Evolutionary conservation across 2,888 invertebrate species (phyloP).

Genomic region (Torymus aiolomorphi): DNA sequence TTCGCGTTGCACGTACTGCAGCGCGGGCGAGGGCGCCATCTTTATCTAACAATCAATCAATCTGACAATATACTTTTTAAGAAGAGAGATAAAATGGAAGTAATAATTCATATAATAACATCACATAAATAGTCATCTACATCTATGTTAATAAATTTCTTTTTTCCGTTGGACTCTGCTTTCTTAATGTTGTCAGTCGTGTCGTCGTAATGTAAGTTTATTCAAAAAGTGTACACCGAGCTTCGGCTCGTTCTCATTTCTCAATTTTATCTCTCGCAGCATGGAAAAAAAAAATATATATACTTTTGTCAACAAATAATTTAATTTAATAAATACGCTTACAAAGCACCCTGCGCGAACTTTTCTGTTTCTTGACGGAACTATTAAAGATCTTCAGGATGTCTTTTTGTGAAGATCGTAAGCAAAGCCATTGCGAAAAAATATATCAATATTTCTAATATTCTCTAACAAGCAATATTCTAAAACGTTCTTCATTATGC

Average conservation of each 20-base stretch:
- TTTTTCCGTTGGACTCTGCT: constrained; percentile 38
- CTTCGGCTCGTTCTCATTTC: constrained; percentile 26
- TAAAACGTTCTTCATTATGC: too few relatives aligned
- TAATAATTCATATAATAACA: constrained; percentile 25
- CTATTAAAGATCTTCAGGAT: constrained; percentile 38
- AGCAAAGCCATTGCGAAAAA: constrained; percentile 9
- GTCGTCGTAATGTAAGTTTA: constrained; percentile 35
- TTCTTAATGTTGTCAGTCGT: constrained; percentile 43
- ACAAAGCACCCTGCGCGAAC: constrained; percentile 45
- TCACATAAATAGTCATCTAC: constrained; percentile 30
- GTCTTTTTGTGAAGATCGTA: not conserved
- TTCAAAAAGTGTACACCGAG: constrained; percentile 33
- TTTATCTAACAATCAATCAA: too few relatives aligned
- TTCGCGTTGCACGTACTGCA: too few relatives aligned
- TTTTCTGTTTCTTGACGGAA: constrained; percentile 35
- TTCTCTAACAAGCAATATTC: not conserved
- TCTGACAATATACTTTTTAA: too few relatives aligned
- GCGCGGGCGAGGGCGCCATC: too few relatives aligned
- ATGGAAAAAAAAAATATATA: constrained; percentile 49
- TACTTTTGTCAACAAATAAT: constrained; percentile 48
- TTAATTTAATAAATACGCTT: constrained; percentile 47
- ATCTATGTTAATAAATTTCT: constrained; percentile 36
- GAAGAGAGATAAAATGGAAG: constrained; percentile 27
- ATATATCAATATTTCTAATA: not conserved
- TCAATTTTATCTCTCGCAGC: constrained; percentile 36